phyloP scores from a whole-genome alignment of 2,888 invertebrate species.

The Antheraea assamensis region DNA sequence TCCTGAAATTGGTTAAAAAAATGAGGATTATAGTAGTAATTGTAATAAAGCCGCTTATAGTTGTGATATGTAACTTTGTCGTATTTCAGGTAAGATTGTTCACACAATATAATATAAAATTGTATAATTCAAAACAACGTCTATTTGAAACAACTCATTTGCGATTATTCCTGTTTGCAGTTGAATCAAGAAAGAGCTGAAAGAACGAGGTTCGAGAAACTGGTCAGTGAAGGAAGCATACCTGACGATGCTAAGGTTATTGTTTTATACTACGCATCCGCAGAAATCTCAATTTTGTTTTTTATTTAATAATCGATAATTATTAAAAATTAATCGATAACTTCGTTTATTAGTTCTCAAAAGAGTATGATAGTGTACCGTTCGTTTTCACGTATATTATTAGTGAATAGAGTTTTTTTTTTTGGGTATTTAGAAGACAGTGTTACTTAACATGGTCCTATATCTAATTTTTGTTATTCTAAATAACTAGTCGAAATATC shows the following conservation, averaged over 20 bases:
- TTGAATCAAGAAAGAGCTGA: slow-evolving; percentile 90
- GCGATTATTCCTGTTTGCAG: slow-evolving; percentile 44
- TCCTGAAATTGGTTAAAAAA: background rate
- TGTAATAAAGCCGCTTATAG: background rate
- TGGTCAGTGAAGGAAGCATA: slow-evolving; percentile 94
- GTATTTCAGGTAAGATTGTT: background rate
- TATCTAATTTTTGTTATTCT: no score
- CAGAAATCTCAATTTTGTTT: no score
- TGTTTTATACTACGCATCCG: background rate
- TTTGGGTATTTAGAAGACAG: no score
- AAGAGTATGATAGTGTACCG: background rate
- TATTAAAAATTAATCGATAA: no score
- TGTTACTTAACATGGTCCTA: no score
- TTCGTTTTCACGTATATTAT: no score
- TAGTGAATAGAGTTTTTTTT: no score
- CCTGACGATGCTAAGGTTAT: slow-evolving; percentile 95
- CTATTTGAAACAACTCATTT: slow-evolving; percentile 9
- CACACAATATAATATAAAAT: background rate
- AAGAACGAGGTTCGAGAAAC: slow-evolving; percentile 90
- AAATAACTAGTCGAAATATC: no score
- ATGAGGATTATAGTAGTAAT: background rate
- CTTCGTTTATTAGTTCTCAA: no score
- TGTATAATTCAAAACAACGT: background rate
- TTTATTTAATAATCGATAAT: no score
- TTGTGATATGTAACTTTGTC: background rate